Conservation (phyloP, 2,113 vertebrate genomes). For the Ciconia maguari region DNA sequence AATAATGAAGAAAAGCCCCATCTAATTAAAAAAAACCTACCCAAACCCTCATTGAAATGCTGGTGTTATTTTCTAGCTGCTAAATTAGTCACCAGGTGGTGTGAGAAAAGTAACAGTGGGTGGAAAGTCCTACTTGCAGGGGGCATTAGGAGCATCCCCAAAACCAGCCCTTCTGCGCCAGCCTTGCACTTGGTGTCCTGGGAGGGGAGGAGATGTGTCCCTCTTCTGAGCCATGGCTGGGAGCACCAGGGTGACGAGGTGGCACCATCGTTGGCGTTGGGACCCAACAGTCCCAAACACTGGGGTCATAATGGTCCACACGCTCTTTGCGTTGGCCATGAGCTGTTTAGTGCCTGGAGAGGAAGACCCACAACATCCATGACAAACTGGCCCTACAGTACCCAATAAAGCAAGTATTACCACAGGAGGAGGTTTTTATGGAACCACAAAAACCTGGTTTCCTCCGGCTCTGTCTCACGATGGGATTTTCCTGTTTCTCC, state of each 20-base stretch:
- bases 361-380: not conserved
- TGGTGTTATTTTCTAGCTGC: not conserved
- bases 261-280: fast-evolving
- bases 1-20: not conserved
- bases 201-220: not conserved
- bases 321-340: not conserved
- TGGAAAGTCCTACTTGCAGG: not conserved
- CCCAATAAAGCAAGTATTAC: not conserved
- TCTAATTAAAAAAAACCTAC: not conserved
- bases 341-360: not conserved
- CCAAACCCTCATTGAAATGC: not conserved
- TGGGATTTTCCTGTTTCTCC: not conserved
- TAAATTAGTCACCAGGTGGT: not conserved
- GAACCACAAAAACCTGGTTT: not conserved
- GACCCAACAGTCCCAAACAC: fast-evolving
- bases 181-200: not conserved
- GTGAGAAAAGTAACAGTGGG: not conserved
- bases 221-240: not conserved
- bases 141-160: fast-evolving
- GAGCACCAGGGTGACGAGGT: not conserved
- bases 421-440: not conserved
- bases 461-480: not conserved
- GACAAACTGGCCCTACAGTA: not conserved
- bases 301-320: fast-evolving
- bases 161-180: not conserved